Base-by-base conservation (phyloP, 2,888 invertebrate genomes). In the Sialis lutaria region DNA sequence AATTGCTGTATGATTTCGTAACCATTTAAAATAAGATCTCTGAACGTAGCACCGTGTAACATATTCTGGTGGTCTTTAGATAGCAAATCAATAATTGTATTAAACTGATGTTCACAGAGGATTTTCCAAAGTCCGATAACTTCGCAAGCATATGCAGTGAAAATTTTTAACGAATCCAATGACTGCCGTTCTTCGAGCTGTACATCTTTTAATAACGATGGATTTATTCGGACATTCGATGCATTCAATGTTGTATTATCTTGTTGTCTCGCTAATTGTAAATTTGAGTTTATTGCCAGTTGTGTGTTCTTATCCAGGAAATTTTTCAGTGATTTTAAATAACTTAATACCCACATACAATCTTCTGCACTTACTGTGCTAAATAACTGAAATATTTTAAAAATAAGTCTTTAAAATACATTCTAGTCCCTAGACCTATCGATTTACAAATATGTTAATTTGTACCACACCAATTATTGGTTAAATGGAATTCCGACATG, bases 101-200 rank as follows among this genome's bases (percentile, higher is more conserved):
- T 85, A 60, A 96, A 83, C 60, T 91, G 89, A 64, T 96, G 93
- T 58, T 92, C 90, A 57, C 84, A 85, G 5, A 96, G 69, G 46
- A 96, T 82, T 61, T 86, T 86, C 93, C 96, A 95, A 41, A 98
- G 69, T 10, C 87, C 86, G 44, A 98, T 69, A 55, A 93, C 86
- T 69, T 97, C 95, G 59, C 87, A 82, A 2, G 85, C 78, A 60
- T 87, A 79, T 50, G 72, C 77, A 65, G 61, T 59, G 51, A 65
- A 61, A 50, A 75, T 67, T 61, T 80, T 83, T 10, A 89, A 66
- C 1, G 87, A 81, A 47, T 81, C 81, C 47, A 90, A 65, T 0
- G 88, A 89, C 50, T 79, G 75, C 54, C 82, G 77, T 57, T 89
- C 88, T 59, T 79, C 78, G 1, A 74, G 61, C 53, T 72, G 70